Evolutionary conservation across 1,140 invertebrate species (phyloP), one percentile per base, ranked within the genome.

Genomic region (Phocides pigmalion): DNA sequence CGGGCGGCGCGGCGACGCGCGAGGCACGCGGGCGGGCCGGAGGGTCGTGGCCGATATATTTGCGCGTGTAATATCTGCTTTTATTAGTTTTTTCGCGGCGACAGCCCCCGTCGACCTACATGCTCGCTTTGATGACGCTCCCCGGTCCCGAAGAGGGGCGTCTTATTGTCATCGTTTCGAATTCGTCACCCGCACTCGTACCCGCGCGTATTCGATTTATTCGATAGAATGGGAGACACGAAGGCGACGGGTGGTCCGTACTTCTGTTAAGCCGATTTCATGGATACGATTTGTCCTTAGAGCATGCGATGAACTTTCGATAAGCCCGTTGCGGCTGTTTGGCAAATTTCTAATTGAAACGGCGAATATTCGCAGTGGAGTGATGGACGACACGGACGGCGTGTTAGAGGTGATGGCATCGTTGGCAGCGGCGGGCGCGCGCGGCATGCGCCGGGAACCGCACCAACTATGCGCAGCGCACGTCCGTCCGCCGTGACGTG

Each of bases 31-130:
- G 32, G 37, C 32, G 17, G n/a, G 28, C 39, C 12, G 16, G 22
- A 46, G 46, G 58, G 62, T 22, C 35, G 35, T 35, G 51, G 22
- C 42, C 50, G 25, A 62, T 64, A 64, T 59, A 50, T 59, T 44
- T 35, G 58, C 68, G 76, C 76, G 74, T 77, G 75, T 82, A 76
- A 83, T 84, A 82, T 82, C 61, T 58, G 72, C 65, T 86, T 89
- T 87, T 89, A 89, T 89, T 87, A 87, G 83, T 86, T 89, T 89
- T 89, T 88, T 64, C 80, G 84, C 76, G 79, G 78, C 76, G 79
- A 84, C 81, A 75, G 70, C 73, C 74, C 66, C 66, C 68, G 22
- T 41, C 61, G 64, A 58, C 67, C 71, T 79, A 71, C 80, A 79
- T 79, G 77, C 75, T 80, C 76, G 73, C 82, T 84, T 85, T 82